Conservation (phyloP, 2,113 vertebrate species). For the Potamarius usumacintae region DNA sequence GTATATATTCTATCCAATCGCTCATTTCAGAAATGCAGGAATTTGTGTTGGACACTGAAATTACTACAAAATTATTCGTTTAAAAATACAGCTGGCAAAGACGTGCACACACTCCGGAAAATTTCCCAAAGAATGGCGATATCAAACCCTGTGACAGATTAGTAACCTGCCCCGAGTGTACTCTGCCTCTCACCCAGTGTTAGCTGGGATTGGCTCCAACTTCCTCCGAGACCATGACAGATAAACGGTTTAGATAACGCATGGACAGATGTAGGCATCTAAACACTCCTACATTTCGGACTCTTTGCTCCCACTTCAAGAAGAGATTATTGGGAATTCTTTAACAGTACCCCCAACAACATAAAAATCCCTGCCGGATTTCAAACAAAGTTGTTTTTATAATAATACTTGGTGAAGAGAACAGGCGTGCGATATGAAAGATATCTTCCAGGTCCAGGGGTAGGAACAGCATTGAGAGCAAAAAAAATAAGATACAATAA, state of each 20-base stretch:
- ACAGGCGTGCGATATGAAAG: constrained; percentile 23
- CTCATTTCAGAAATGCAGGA: not conserved
- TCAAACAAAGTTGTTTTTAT: constrained; percentile 12
- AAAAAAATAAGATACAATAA: too few relatives aligned
- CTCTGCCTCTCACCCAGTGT: too few relatives aligned
- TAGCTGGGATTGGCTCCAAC: too few relatives aligned
- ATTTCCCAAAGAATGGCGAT: not conserved
- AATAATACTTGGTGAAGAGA: constrained; percentile 12
- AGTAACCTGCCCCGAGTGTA: too few relatives aligned
- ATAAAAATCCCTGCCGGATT: not conserved
- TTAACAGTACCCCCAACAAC: not conserved
- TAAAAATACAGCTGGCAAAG: not conserved
- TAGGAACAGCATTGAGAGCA: constrained; percentile 6
- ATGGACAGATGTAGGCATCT: too few relatives aligned
- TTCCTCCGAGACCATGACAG: too few relatives aligned
- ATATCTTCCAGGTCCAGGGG: constrained; percentile 28
- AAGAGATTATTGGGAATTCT: not conserved
- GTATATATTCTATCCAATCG: too few relatives aligned
- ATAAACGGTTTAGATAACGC: too few relatives aligned
- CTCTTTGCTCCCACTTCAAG: not conserved
- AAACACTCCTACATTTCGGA: not conserved
- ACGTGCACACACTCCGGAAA: not conserved
- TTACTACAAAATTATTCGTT: not conserved
- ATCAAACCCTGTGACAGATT: not conserved
- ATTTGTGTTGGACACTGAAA: not conserved